Base-by-base conservation (phyloP, 2,888 invertebrate species). In the Nebria brevicollis region DNA sequence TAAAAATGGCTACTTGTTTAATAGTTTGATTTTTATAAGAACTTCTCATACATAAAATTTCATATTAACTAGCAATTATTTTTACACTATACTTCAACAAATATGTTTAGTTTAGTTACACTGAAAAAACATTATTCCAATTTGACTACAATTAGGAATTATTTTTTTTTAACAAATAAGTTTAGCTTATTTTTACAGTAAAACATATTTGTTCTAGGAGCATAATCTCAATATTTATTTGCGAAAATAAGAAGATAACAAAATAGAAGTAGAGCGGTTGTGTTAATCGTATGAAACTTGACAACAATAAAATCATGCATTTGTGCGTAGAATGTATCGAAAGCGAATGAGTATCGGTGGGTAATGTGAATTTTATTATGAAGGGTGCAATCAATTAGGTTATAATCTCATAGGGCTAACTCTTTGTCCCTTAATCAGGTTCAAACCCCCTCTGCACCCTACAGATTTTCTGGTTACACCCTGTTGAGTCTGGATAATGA, bases 311-410 rank as follows among this genome's bases (percentile, higher is more conserved):
- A 54, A 11, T 54, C 2, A 13, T 6, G 54, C 8, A 54, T 11
- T 54, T 54, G 54, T 54, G 54, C 0, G 7, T 6, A 54, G 54
- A 54, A 54, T 54, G 54, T 54, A 54, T 54, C 54, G 54, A 54
- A 54, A 5, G 54, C 8, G 54, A 54, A 54, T 11, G 54, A 54
- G 54, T 54, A 54, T 7, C 54, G 8, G 54, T 54, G 68, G 20
- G n/a, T 78, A 78, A 78, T 74, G 78, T 42, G 73, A 74, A 78
- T 78, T 78, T 78, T 78, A 78, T 78, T 73, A 78, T 74, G n/a
- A 68, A 25, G 26, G 68, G 75, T 68, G 68, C 75, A 80, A 80
- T 80, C 80, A 80, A 80, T 80, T 80, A 80, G 80, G 80, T 75
- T 80, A 73, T 80, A 80, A 80, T 80, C 80, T 75, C 80, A 65